Base-by-base conservation (phyloP, 1,140 invertebrate genomes). In the Sogatella furcifera region DNA sequence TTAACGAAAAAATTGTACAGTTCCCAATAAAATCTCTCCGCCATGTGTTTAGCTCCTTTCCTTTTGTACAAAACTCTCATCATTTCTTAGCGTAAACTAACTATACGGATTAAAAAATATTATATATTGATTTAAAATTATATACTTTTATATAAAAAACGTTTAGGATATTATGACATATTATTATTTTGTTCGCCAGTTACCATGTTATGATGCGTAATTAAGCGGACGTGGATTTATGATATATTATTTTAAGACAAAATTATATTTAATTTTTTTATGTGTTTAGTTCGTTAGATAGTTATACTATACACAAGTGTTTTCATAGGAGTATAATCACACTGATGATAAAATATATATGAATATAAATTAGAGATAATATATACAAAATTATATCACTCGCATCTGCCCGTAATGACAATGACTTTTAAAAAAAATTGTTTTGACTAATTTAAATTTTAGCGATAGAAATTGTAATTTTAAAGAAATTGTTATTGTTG, bases 131-230 rank as follows among this genome's bases (percentile, higher is more conserved):
- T 49, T 49, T 49, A 49, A 49, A 22, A 49, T 49, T 49, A 49
- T 49, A 49, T 38, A 49, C 21, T 49, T 49, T 49, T 49, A 49
- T 49, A 49, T 49, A 19, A 49, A 49, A 62, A 64, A 62, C 52
- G 57, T 56, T 61, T 60, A 60, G 56, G 46, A 63, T 63, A 38
- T 38, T 38, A 38, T 38, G 34, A 38, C 34, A 38, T 62, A 59
- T 61, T 57, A 56, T 64, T 64, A 65, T 68, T 66, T 62, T 59
- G 63, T 62, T 64, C 63, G 59, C 59, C 61, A 66, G 65, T 59
- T 65, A 66, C 65, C 61, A 62, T 61, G 43, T 62, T 62, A 65
- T 60, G 61, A 52, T 59, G 59, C 31, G 59, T 59, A 61, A 56
- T 38, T 13, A 49, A 49, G 21, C 15, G 15, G 46, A 49, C 15